A percentile compares a stretch with the other conserved stretches of the same genome.
phyloP scores from a whole-genome alignment of 2,113 vertebrate genomes.

The Pedetes capensis region DNA sequence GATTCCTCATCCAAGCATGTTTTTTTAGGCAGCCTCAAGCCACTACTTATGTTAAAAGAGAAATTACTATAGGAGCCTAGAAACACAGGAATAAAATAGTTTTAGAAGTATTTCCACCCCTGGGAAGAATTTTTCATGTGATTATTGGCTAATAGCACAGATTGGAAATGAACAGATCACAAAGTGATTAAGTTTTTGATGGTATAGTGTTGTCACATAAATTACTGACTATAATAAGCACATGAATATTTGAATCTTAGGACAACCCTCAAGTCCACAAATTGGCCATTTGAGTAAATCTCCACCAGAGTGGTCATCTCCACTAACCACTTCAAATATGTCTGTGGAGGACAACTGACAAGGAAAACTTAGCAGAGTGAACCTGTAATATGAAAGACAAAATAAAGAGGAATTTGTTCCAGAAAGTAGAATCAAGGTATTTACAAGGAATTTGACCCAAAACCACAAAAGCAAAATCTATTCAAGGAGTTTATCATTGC shows the following conservation, averaged over 20 bases:
- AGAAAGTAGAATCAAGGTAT: neutral
- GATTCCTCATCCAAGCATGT: neutral
- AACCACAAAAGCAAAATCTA: neutral
- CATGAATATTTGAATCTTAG: neutral
- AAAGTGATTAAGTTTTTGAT: neutral
- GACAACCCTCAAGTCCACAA: neutral
- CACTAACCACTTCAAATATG: neutral
- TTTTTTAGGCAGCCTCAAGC: neutral
- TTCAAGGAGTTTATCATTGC: neutral
- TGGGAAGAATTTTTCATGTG: neutral
- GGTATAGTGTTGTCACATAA: neutral
- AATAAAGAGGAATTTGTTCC: too few relatives aligned
- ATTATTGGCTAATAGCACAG: neutral
- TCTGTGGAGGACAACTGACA: neutral
- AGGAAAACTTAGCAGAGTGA: neutral
- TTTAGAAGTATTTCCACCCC: neutral
- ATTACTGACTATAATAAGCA: neutral
- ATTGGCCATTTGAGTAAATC: neutral
- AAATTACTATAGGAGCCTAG: neutral
- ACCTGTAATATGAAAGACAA: neutral
- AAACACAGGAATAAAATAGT: neutral
- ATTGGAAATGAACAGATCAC: neutral
- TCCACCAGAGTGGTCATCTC: neutral
- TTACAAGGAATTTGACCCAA: neutral
- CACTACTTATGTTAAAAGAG: neutral